Conservation (phyloP, 2,888 invertebrate species). For the Patella caerulea region DNA sequence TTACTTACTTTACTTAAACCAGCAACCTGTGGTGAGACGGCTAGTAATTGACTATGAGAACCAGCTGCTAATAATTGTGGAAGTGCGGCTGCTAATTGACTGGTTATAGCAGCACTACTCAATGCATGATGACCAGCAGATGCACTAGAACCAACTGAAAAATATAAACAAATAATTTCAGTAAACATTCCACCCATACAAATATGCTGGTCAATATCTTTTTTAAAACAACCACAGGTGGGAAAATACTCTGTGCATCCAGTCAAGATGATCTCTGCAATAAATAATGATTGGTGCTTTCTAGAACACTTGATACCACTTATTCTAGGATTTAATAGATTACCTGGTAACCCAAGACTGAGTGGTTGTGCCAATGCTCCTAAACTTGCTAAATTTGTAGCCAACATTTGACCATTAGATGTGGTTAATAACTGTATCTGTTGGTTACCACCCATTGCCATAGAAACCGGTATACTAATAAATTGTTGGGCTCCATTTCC, state of each 20-base stretch:
- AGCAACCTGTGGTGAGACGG: constrained; percentile 69
- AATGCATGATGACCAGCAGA: constrained; percentile 14
- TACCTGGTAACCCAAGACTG: constrained; percentile 37
- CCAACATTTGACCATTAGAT: constrained; percentile 88
- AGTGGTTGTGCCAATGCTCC: constrained; percentile 70
- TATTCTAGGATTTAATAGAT: neutral
- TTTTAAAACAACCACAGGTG: neutral
- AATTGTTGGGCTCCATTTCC: constrained; percentile 96
- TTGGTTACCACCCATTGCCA: constrained; percentile 70
- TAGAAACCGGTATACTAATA: constrained; percentile 88
- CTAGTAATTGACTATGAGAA: constrained; percentile 69
- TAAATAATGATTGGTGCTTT: neutral
- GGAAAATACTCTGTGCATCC: neutral
- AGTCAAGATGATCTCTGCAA: neutral
- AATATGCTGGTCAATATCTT: neutral
- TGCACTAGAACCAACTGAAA: neutral
- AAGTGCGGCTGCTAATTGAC: constrained; percentile 55
- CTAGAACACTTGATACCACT: neutral
- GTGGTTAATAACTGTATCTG: constrained; percentile 79
- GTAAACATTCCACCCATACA: too few species aligned
- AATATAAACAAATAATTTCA: too few species aligned
- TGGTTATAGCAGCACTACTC: constrained; percentile 47
- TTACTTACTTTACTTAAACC: neutral
- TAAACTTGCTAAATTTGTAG: constrained; percentile 83
- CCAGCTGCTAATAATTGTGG: constrained; percentile 67